These are phyloP conservation scores for Dromococcyx pavoninus DNA, from an alignment of 2,797 vertebrate genomes.

Conservation along the genomic window DNA sequence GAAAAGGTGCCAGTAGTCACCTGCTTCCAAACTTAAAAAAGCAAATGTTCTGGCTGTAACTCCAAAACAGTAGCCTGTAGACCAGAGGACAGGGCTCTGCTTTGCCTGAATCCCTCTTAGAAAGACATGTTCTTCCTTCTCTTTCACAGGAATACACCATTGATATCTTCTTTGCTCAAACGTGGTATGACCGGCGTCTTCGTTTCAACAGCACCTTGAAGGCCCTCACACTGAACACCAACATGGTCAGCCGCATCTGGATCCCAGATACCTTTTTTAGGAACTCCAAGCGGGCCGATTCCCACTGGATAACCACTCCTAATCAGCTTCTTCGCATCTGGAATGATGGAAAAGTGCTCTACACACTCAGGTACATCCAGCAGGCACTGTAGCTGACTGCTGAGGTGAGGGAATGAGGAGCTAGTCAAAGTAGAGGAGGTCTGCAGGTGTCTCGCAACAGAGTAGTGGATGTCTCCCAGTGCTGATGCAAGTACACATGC, in stretches of 20 bases:
- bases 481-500: neutral
- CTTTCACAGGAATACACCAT: constrained; percentile 79
- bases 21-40: neutral
- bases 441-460: neutral
- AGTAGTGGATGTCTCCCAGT: neutral
- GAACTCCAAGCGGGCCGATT: constrained; percentile 77
- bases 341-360: constrained; percentile 80
- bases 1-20: neutral
- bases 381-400: neutral
- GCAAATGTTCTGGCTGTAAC: neutral
- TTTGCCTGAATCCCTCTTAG: neutral
- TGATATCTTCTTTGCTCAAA: constrained; percentile 81
- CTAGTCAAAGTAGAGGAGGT: neutral
- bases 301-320: constrained; percentile 76
- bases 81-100: neutral
- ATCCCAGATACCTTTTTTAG: constrained; percentile 79
- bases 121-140: neutral
- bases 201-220: constrained; percentile 78
- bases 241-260: constrained; percentile 81
- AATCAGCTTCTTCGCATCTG: constrained; percentile 80
- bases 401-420: neutral
- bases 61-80: neutral
- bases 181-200: constrained; percentile 81
- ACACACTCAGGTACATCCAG: constrained; percentile 75
- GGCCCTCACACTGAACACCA: constrained; percentile 76